Evolutionary conservation across 35 echinoderm and acorn worm genomes (phyloP).

Genomic region (Lytechinus variegatus): DNA sequence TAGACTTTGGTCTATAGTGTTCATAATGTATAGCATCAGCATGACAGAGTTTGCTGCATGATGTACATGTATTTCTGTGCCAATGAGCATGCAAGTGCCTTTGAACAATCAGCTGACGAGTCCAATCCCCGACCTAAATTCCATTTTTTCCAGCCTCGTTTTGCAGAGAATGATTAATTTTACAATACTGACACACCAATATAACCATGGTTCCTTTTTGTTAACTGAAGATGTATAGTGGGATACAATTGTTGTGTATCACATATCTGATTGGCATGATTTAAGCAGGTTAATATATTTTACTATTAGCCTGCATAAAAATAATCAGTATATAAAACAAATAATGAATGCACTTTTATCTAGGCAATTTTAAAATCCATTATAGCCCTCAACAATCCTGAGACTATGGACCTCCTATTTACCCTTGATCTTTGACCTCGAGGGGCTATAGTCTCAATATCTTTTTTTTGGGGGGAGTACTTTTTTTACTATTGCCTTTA

Average conservation of each 20-base stretch:
- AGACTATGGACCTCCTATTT: too few relatives aligned
- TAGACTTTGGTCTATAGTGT: neutral
- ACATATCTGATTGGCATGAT: too few relatives aligned
- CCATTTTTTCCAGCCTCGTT: neutral
- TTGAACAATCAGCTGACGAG: neutral
- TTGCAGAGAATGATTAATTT: neutral
- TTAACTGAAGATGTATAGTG: too few relatives aligned
- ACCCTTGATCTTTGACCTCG: too few relatives aligned
- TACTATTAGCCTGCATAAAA: too few relatives aligned
- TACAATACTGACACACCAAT: neutral
- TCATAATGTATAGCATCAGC: neutral
- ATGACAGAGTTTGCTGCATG: neutral
- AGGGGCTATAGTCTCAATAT: too few relatives aligned
- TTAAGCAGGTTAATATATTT: too few relatives aligned
- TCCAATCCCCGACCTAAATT: neutral
- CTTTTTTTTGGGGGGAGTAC: too few relatives aligned
- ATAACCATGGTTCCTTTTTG: neutral
- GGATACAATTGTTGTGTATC: too few relatives aligned
- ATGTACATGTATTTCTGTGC: neutral
- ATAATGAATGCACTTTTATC: neutral
- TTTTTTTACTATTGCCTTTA: too few relatives aligned
- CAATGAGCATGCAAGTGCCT: neutral
- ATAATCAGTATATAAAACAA: neutral
- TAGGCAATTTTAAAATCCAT: neutral
- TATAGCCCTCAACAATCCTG: too few relatives aligned